phyloP scores from a whole-genome alignment of 2,888 invertebrate genomes.

The Trilocha varians region DNA sequence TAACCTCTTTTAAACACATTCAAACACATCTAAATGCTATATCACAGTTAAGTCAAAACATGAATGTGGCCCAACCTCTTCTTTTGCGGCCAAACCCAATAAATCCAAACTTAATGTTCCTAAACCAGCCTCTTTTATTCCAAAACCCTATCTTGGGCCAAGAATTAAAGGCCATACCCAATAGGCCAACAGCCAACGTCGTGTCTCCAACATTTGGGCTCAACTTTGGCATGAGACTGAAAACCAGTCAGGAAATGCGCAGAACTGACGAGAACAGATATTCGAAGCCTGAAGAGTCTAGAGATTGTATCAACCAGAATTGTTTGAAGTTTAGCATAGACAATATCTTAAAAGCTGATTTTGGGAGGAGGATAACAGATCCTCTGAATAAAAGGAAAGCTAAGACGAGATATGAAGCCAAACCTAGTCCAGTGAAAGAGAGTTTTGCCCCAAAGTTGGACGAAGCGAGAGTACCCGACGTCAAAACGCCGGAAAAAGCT shows the following conservation, averaged over 20 bases:
- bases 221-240: conserved; percentile 43
- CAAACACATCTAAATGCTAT: conserved; percentile 80
- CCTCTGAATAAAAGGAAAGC: conserved; percentile 77
- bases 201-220: conserved; percentile 41
- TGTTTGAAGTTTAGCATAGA: conserved; percentile 88
- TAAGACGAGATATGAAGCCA: conserved; percentile 43
- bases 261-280: conserved; percentile 53
- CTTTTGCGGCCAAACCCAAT: conserved; percentile 62
- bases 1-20: conserved; percentile 77
- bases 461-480: conserved; percentile 55
- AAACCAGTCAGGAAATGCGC: conserved; percentile 33
- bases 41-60: conserved; percentile 74
- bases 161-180: conserved; percentile 45
- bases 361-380: conserved; percentile 81
- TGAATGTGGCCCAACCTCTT: conserved; percentile 56
- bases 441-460: conserved; percentile 28
- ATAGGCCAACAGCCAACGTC: conserved; percentile 38
- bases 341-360: conserved; percentile 89
- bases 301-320: conserved; percentile 67
- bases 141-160: conserved; percentile 56
- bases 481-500: conserved; percentile 48
- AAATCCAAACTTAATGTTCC: conserved; percentile 66
- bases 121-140: conserved; percentile 61
- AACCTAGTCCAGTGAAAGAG: conserved; percentile 44
- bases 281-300: conserved; percentile 48